A percentile compares a stretch with the other conserved stretches of the same genome.
These are phyloP conservation scores for Rhopalosiphum maidis DNA, from an alignment of 1,140 invertebrate species.

Conservation along the genomic window DNA sequence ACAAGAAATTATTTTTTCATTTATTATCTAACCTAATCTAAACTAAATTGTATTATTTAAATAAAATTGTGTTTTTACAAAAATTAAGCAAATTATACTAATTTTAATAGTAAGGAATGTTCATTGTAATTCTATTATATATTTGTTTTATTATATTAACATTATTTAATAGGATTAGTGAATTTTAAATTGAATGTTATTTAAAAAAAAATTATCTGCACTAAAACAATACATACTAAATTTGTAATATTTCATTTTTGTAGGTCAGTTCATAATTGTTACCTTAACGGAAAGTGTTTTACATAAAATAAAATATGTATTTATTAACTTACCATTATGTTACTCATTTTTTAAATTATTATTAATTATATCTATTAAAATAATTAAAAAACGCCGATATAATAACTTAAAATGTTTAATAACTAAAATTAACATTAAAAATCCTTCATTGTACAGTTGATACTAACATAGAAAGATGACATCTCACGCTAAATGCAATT, in stretches of 20 bases:
- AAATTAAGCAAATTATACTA: not conserved
- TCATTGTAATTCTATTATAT: too few relatives aligned
- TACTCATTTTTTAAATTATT: not conserved
- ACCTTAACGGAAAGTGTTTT: not conserved
- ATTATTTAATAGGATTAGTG: not conserved
- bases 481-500: too few relatives aligned
- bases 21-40: not conserved
- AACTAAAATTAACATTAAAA: too few relatives aligned
- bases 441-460: too few relatives aligned
- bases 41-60: too few relatives aligned
- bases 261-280: too few relatives aligned
- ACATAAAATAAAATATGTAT: not conserved
- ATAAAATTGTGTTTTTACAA: not conserved
- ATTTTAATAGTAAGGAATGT: too few relatives aligned
- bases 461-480: too few relatives aligned
- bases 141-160: not conserved
- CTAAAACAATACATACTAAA: not conserved
- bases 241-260: not conserved
- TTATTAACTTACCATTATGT: not conserved
- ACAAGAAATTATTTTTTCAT: not conserved
- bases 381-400: not conserved
- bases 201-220: not conserved
- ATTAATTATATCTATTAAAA: not conserved
- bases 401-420: not conserved
- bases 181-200: not conserved